Evolutionary conservation across 2,888 invertebrate species (phyloP), one percentile per base, ranked within the genome.

Genomic region (Dolomedes plantarius): DNA sequence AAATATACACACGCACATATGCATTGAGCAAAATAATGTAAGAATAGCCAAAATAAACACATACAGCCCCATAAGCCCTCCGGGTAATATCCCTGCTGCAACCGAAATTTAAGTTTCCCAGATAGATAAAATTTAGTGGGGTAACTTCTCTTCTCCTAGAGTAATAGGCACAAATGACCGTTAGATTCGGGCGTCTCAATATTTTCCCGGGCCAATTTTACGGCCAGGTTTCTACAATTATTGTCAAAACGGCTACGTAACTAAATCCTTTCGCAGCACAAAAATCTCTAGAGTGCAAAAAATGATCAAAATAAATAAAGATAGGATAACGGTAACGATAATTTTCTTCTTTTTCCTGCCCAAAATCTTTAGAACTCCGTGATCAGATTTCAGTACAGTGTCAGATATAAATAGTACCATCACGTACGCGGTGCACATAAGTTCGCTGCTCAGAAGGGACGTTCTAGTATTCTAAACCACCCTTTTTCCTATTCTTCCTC

Each of bases 391-490:
- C 19, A 32, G 67, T 72, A 72, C 67, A 36, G 36, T 29, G 65
- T 77, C 76, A 77, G 77, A 56, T 73, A 85, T 85, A 85, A 85
- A 77, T 31, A 77, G 77, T 78, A 68, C 46, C 68, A 50, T 85
- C 83, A 85, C 83, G 83, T 85, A 76, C 46, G 16, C 65, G 46
- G 46, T 77, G 28, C 46, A 46, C 46, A 46, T 46, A 46, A 46
- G 46, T 46, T 46, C 46, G n/a, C 6, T 23, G 56, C 23, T 56
- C 56, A 19, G 16, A 23, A 23, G 23, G 23, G 56, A 56, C 23
- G 23, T 23, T 56, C 56, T 2, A 56, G 23, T 56, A 56, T 56
- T 56, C 19, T 19, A 56, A 56, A 23, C 56, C 23, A 56, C 23
- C 23, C 23, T 56, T 56, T 56, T 56, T 56, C 1, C 23, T 56